These are phyloP conservation scores for Drosophila subsilvestris DNA, from an alignment of 2,888 invertebrate genomes.

Conservation along the genomic window DNA sequence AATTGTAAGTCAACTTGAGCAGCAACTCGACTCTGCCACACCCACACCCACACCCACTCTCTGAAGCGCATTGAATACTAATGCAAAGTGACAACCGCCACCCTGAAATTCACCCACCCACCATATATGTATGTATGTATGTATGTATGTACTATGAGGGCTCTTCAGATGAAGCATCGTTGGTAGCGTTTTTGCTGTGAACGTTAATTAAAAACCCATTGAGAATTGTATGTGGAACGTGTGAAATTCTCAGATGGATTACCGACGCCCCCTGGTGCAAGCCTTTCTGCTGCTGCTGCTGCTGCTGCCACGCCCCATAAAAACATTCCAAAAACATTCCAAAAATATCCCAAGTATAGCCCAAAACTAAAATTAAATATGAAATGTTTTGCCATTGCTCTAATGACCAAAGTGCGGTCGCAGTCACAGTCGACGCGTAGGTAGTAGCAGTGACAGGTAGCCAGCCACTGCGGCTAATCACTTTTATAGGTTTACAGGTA, in stretches of 20 bases:
- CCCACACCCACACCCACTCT: slow-evolving; percentile 14
- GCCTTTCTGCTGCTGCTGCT: neutral
- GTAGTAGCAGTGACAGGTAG: neutral
- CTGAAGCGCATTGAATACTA: slow-evolving; percentile 62
- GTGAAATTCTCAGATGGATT: slow-evolving; percentile 35
- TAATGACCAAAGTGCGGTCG: slow-evolving; percentile 1
- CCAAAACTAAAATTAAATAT: neutral
- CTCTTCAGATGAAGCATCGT: slow-evolving; percentile 2
- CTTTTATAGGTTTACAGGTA: neutral
- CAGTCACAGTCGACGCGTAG: neutral
- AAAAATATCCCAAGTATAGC: no score
- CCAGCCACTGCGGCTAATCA: neutral
- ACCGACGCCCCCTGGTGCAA: slow-evolving; percentile 23
- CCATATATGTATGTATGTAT: neutral
- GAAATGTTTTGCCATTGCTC: neutral
- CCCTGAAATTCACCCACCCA: neutral
- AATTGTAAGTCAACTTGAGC: slow-evolving; percentile 37
- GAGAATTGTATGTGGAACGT: slow-evolving; percentile 22
- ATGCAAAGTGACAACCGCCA: slow-evolving; percentile 56
- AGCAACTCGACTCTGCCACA: neutral
- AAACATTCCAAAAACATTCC: neutral
- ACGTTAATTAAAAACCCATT: slow-evolving; percentile 55
- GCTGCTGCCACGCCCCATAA: neutral
- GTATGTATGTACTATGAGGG: slow-evolving; percentile 24
- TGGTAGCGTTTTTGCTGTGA: slow-evolving; percentile 41